These are phyloP conservation scores for Tricholaema leucomelas DNA, from an alignment of 2,113 vertebrate genomes.

Conservation along the genomic window DNA sequence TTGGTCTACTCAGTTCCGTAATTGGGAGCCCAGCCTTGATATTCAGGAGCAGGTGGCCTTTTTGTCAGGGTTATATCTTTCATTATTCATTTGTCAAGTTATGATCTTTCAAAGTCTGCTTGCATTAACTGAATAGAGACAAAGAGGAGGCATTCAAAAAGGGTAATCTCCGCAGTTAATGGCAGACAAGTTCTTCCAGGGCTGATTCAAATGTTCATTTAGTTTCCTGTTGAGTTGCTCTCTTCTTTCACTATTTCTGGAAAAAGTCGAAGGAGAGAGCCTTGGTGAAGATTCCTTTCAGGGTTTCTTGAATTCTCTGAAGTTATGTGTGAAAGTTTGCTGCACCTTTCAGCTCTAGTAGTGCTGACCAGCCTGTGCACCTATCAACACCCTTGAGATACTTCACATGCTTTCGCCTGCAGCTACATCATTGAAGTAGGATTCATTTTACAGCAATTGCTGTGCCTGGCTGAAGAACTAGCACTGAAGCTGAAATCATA, in stretches of 20 bases:
- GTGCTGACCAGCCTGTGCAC: neutral
- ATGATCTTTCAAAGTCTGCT: neutral
- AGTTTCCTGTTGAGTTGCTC: neutral
- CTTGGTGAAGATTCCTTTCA: neutral
- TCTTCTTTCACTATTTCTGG: neutral
- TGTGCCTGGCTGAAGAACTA: neutral
- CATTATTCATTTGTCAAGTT: neutral
- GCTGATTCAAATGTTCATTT: constrained; percentile 11
- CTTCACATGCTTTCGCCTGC: neutral
- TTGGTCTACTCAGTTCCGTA: neutral
- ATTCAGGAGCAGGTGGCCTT: neutral
- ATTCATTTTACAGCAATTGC: constrained; percentile 6
- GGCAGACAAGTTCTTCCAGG: neutral
- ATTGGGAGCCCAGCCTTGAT: neutral
- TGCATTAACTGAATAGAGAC: neutral
- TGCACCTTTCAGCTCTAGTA: neutral
- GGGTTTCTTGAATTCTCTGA: neutral
- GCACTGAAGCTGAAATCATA: neutral
- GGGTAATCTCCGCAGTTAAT: neutral
- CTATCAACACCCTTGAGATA: neutral
- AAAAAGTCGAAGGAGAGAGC: neutral
- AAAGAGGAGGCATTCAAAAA: neutral
- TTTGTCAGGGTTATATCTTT: neutral
- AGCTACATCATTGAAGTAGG: neutral
- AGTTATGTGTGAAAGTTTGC: neutral